Base-by-base conservation (phyloP, 2,797 vertebrate genomes). In the Tolypeutes matacus region DNA sequence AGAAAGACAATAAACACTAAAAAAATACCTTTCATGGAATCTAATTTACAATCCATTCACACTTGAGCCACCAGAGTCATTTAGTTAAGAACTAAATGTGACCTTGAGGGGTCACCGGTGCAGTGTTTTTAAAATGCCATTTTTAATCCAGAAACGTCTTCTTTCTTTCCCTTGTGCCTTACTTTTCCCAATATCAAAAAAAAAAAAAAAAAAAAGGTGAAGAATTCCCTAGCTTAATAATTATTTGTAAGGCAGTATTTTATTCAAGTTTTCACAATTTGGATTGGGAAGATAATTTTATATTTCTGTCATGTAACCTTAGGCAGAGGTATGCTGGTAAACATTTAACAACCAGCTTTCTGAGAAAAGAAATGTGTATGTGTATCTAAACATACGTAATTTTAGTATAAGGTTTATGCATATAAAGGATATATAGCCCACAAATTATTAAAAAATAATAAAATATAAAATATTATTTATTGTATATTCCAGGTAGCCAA, bases 41-140 rank as follows among this genome's bases (percentile, higher is more conserved):
- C 31, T 97, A 84, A 92, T 89, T 96, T 89, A 62, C 1, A 95
- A 13, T 73, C 82, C 5, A 20, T 51, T 96, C 89, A 95, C 85
- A 36, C 21, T 12, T 78, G 49, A 94, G 17, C 56, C 46, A 4
- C 62, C 73, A 27, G 6, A 39, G 70, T 90, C 67, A 65, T 31
- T 82, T 84, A 86, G 34, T 62, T 77, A 96, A 94, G 84, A 91
- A 73, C 36, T 62, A 95, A 92, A 88, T 20, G 56, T 1, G 7
- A 76, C 78, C 91, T 95, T 95, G 84, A 95, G 39, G 36, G 51
- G 34, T 92, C 85, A 83, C 21, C 80, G 73, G 4, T 95, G 95
- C 58, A 62, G 12, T 85, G 58, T 31, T 95, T 84, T 81, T 85
- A 46, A 96, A 90, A 86, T 27, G 82, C 29, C 89, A 5, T 76